Evolutionary conservation across 2,113 vertebrate genomes (phyloP).

Genomic region (Urocitellus parryii): DNA sequence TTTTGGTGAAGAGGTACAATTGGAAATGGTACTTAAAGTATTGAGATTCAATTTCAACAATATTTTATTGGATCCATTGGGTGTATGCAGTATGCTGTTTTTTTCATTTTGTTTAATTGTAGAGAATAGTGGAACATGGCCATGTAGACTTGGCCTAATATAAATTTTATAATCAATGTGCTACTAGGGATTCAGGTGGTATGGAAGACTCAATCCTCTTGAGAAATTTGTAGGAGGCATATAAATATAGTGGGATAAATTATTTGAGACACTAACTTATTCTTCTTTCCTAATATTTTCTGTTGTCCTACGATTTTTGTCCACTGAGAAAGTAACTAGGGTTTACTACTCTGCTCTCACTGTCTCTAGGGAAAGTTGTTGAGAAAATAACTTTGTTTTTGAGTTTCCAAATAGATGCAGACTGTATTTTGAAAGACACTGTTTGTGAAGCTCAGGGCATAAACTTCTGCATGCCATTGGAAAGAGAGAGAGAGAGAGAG

Average conservation of each 20-base stretch:
- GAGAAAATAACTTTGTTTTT: not conserved
- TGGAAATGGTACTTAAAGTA: constrained; percentile 6
- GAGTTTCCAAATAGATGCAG: constrained; percentile 41
- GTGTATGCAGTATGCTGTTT: not conserved
- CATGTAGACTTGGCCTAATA: not conserved
- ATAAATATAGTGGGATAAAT: constrained; percentile 10
- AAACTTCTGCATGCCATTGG: not conserved
- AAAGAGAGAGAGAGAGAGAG: not conserved
- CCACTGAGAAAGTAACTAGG: not conserved
- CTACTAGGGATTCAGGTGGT: constrained; percentile 24
- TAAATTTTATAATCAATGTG: not conserved
- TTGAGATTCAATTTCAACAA: constrained; percentile 38
- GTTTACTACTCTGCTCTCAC: constrained; percentile 17
- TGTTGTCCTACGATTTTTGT: not conserved
- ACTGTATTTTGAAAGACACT: constrained; percentile 43
- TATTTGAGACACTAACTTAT: constrained; percentile 16
- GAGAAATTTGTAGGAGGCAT: constrained; percentile 13
- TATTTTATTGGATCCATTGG: not conserved
- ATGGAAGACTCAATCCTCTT: not conserved
- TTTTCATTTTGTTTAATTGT: constrained; percentile 54
- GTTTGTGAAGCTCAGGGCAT: not conserved
- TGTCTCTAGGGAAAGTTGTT: not conserved
- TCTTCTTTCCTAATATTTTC: constrained; percentile 49
- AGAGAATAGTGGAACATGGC: not conserved
- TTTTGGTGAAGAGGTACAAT: constrained; percentile 45